These are phyloP conservation scores for Anhinga anhinga DNA, from an alignment of 2,113 vertebrate genomes.

Conservation along the genomic window DNA sequence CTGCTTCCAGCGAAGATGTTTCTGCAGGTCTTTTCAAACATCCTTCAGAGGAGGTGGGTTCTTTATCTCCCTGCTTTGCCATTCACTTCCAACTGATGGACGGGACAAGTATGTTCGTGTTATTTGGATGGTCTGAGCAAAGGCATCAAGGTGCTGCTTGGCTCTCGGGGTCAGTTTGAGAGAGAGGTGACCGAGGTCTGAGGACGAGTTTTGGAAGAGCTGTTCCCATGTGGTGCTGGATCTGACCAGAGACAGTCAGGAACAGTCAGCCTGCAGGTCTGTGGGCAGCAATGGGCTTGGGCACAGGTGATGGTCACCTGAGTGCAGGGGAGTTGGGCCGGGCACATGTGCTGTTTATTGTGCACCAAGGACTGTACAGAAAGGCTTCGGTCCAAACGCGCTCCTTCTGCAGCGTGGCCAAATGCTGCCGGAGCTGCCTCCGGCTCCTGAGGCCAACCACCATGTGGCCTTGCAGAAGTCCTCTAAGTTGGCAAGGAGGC, in stretches of 20 bases:
- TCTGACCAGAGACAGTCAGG: background rate
- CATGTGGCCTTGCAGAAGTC: background rate
- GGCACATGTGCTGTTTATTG: fast-evolving
- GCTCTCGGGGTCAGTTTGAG: background rate
- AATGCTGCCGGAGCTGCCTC: background rate
- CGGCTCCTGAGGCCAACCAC: fast-evolving
- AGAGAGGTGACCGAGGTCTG: too few species aligned
- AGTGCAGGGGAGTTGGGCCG: background rate
- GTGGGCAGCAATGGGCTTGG: background rate
- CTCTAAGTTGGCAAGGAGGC: background rate
- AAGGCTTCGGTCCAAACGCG: fast-evolving
- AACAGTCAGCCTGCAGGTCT: fast-evolving
- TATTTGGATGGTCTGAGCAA: background rate
- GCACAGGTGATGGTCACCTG: background rate
- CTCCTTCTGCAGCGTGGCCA: background rate
- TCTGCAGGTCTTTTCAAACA: background rate
- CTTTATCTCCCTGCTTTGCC: background rate
- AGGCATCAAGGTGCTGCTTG: background rate
- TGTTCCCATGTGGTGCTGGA: background rate
- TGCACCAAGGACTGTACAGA: too few species aligned
- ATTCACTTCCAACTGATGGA: background rate
- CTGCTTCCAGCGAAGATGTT: background rate
- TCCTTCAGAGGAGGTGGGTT: background rate
- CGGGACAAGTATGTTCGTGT: fast-evolving
- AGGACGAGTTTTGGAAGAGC: background rate